Evolutionary conservation across 2,888 invertebrate genomes (phyloP).

Genomic region (Agrenia bidenticulata): DNA sequence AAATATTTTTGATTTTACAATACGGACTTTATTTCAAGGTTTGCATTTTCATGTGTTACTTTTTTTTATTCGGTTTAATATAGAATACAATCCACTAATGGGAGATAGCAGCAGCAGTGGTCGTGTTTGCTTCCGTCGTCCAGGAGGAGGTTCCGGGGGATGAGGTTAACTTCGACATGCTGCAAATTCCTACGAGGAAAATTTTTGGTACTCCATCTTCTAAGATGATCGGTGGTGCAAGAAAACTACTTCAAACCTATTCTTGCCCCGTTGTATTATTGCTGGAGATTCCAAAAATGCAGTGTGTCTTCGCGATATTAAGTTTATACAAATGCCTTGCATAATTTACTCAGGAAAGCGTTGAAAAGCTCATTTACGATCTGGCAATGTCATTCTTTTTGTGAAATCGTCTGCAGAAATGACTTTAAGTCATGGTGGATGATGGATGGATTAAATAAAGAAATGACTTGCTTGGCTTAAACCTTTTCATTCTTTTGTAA

Average conservation of each 20-base stretch:
- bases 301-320: not conserved
- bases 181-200: too few species aligned
- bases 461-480: not conserved
- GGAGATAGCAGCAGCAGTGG: slow-evolving; percentile 34
- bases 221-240: too few species aligned
- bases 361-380: slow-evolving; percentile 8
- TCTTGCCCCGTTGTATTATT: too few species aligned
- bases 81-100: slow-evolving; percentile 51
- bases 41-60: too few species aligned
- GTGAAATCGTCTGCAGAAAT: slow-evolving; percentile 30
- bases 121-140: slow-evolving; percentile 38
- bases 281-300: not conserved
- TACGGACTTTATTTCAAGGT: too few species aligned
- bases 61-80: slow-evolving; percentile 9
- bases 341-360: not conserved
- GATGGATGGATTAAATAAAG: slow-evolving; percentile 19
- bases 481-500: too few species aligned
- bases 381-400: slow-evolving; percentile 21
- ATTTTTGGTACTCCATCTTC: too few species aligned
- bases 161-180: slow-evolving; percentile 42
- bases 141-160: slow-evolving; percentile 43
- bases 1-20: slow-evolving; percentile 1
- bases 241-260: too few species aligned
- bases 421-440: slow-evolving; percentile 21
- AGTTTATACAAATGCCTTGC: not conserved